These are phyloP conservation scores for Tribolium freemani DNA, from an alignment of 2,888 invertebrate genomes.

Conservation along the genomic window DNA sequence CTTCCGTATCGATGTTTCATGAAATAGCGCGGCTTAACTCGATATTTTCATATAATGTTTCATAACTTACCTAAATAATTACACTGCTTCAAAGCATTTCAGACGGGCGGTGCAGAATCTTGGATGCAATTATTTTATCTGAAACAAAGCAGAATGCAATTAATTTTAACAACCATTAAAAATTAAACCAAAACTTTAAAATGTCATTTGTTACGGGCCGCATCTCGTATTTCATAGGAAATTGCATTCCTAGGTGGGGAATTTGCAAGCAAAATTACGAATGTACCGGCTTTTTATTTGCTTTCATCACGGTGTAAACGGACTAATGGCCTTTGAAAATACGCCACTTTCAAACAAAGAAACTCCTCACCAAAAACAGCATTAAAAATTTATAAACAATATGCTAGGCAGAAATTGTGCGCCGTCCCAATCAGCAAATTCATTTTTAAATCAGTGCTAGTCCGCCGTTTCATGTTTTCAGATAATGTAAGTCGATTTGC, in stretches of 20 bases:
- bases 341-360: background rate
- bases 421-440: slow-evolving; percentile 11
- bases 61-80: slow-evolving; percentile 46
- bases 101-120: slow-evolving; percentile 29
- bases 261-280: background rate
- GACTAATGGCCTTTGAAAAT: background rate
- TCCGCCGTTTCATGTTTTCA: background rate
- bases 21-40: slow-evolving; percentile 5
- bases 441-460: slow-evolving; percentile 33
- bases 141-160: slow-evolving; percentile 46
- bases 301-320: background rate
- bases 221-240: slow-evolving; percentile 33
- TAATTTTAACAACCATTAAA: slow-evolving; percentile 37
- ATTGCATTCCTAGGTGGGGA: slow-evolving; percentile 2
- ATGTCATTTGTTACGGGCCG: slow-evolving; percentile 37
- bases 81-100: slow-evolving; percentile 45
- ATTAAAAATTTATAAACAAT: background rate
- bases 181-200: slow-evolving; percentile 44
- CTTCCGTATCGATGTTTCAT: slow-evolving; percentile 12
- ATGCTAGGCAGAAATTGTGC: no score
- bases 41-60: slow-evolving; percentile 26
- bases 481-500: background rate
- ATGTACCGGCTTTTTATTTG: background rate
- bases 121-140: slow-evolving; percentile 46
- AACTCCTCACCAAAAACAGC: background rate